Evolutionary conservation across 37 sponge, comb jelly and placozoan species (phyloP), one percentile per base, ranked within the genome.

Genomic region (Chondrosia reniformis): DNA sequence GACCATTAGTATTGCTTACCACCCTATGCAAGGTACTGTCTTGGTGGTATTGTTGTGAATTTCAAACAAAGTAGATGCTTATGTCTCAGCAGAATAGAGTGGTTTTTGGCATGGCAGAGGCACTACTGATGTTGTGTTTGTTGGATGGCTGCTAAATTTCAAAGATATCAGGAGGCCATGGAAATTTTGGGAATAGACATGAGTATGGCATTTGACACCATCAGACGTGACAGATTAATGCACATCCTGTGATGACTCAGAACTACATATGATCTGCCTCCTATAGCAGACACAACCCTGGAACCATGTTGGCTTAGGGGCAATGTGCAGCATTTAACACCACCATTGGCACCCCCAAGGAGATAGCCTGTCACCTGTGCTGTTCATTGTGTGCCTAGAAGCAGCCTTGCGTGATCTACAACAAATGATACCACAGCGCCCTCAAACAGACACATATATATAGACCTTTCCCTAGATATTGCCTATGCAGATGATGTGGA

Each of bases 201-300:
- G 67, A 66, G 67, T 28, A 74, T 7, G 75, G 75, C 75, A 19
- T 74, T 74, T n/a, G 75, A 74, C 75, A 74, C 75, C 52, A 74
- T 74, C 17, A 44, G 49, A 46, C 75, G 75, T 43, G 75, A 74
- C 75, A 74, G 30, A 46, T 46, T 74, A 46, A 44, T 74, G 75
- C 52, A 46, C 25, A n/a, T 74, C 28, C 75, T 74, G 41, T 7
- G 49, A 46, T 44, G 6, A 13, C 75, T 44, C 25, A 44, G 75
- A 74, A 46, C 54, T 74, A 46, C 75, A 52, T 19, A 44, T 74
- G 46, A 74, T 74, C 75, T 27, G 75, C 32, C 75, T 74, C 10
- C 75, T 74, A 28, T 44, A 8, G 17, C 75, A 44, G 54, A 46
- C 75, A 74, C 75, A 44, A 74, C 54, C 28, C 75, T 74, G 49